These are phyloP conservation scores for Phataginus tricuspis DNA, from an alignment of 2,797 vertebrate species.

Conservation along the genomic window DNA sequence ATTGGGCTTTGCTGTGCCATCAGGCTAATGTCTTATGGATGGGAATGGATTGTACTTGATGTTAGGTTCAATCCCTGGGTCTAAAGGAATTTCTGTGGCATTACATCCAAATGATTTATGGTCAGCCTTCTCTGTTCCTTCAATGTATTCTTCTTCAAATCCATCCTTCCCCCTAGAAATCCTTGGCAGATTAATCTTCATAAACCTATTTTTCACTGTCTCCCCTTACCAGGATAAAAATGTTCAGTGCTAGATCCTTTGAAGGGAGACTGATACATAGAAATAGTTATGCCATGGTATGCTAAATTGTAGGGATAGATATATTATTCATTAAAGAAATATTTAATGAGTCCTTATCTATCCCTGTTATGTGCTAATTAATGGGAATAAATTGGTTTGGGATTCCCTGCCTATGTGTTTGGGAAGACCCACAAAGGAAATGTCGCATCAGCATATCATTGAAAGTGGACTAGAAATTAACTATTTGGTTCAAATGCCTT, in stretches of 20 bases:
- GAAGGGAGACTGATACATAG: neutral
- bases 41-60: neutral
- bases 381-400: neutral
- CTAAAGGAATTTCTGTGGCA: slow-evolving; percentile 30
- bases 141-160: neutral
- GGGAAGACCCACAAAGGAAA: slow-evolving; percentile 33
- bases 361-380: neutral
- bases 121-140: neutral
- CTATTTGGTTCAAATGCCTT: slow-evolving; percentile 3
- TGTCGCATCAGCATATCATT: neutral
- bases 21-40: slow-evolving; percentile 12
- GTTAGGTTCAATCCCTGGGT: neutral
- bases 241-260: neutral
- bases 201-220: slow-evolving; percentile 6
- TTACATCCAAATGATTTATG: neutral
- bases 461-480: neutral
- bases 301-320: neutral
- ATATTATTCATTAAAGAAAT: slow-evolving; percentile 36
- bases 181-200: slow-evolving; percentile 33
- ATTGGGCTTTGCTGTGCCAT: slow-evolving; percentile 11
- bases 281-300: neutral
- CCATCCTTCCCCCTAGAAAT: neutral
- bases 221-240: neutral
- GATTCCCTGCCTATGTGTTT: neutral
- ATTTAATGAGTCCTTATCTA: neutral